Conservation (phyloP, 2,113 vertebrate species). For the Nymphicus hollandicus region DNA sequence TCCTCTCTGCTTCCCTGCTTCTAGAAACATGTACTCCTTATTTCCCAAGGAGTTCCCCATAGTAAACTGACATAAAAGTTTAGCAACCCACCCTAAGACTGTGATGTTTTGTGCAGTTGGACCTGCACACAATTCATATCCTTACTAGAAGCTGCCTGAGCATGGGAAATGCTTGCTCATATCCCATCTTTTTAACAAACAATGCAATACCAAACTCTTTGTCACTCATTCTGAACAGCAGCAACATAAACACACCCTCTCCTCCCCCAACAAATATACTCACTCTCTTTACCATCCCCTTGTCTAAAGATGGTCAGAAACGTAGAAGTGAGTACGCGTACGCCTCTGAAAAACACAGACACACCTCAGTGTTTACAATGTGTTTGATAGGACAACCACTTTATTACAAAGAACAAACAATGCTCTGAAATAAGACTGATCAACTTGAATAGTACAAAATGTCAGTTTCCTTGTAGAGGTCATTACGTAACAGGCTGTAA, state of each 20-base stretch:
- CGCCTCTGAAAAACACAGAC: background rate
- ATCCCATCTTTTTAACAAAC: background rate
- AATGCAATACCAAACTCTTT: background rate
- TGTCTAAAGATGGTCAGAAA: background rate
- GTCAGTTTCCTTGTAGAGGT: slow-evolving; percentile 62
- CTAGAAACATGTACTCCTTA: accelerated
- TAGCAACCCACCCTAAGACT: background rate
- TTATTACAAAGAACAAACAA: slow-evolving; percentile 73
- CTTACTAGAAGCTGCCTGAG: background rate
- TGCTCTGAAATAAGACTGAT: slow-evolving; percentile 36
- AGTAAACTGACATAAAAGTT: background rate
- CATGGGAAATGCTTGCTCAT: accelerated
- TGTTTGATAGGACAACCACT: slow-evolving; percentile 54
- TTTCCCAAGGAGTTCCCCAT: background rate
- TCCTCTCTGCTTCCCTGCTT: background rate
- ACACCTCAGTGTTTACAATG: background rate
- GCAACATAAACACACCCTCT: accelerated
- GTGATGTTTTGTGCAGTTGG: background rate
- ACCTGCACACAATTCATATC: accelerated
- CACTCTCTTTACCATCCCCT: background rate
- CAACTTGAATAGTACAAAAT: slow-evolving; percentile 59
- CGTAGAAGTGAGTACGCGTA: accelerated
- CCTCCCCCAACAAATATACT: background rate
- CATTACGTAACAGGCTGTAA: slow-evolving; percentile 54
- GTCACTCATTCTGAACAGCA: background rate